A percentile compares a stretch with the other conserved stretches of the same genome.
phyloP scores from a whole-genome alignment of 1,140 invertebrate genomes.

The Rhagoletis pomonella region DNA sequence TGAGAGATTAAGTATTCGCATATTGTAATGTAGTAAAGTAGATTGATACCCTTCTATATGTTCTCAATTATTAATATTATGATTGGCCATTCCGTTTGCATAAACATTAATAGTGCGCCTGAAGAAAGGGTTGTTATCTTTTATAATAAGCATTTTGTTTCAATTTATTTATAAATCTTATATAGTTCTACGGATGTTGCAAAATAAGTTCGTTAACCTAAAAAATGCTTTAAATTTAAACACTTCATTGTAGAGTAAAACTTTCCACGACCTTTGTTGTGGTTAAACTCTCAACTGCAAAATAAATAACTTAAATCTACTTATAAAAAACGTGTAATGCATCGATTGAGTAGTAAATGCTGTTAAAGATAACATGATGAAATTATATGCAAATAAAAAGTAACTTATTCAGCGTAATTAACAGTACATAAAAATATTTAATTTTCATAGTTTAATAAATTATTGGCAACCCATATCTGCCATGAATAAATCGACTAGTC shows the following conservation, averaged over 20 bases:
- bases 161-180: background rate
- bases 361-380: constrained; percentile 7
- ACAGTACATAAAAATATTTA: background rate
- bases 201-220: background rate
- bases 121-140: background rate
- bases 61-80: background rate
- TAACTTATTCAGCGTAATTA: constrained; percentile 24
- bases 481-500: constrained; percentile 24
- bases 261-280: no score
- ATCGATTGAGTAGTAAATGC: background rate
- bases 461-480: background rate
- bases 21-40: constrained; percentile 6
- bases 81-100: background rate
- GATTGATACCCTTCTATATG: background rate
- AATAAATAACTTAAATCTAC: background rate
- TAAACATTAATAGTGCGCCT: background rate
- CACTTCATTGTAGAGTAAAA: no score
- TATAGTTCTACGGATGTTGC: background rate
- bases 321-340: background rate
- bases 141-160: no score
- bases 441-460: background rate
- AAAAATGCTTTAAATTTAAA: background rate
- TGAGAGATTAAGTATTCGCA: background rate
- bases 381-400: background rate
- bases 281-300: background rate